Conservation (phyloP, 2,113 vertebrate species). For the Prunella himalayana region DNA sequence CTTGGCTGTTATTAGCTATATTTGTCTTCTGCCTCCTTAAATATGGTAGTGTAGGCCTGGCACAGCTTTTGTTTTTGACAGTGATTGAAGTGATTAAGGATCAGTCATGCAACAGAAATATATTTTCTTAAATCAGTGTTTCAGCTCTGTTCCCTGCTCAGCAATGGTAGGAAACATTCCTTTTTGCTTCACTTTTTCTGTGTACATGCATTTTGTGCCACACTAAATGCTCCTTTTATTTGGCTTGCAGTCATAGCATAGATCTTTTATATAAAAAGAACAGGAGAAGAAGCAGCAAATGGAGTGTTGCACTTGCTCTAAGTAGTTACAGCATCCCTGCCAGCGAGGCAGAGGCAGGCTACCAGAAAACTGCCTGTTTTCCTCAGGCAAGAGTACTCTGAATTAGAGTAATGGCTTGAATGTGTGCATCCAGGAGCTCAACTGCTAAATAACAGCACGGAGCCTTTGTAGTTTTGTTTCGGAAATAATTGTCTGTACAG, state of each 20-base stretch:
- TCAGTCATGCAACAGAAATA: not conserved
- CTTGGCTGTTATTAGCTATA: not conserved
- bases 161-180: not conserved
- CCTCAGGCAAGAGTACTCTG: not conserved
- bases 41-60: not conserved
- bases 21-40: not conserved
- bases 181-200: not conserved
- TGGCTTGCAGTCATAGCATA: not conserved
- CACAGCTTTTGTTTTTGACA: not conserved
- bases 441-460: not conserved
- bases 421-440: not conserved
- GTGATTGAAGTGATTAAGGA: not conserved
- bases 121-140: not conserved
- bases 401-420: not conserved
- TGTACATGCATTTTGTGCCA: not conserved
- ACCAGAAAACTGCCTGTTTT: constrained; percentile 10
- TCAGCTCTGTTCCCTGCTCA: not conserved
- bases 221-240: not conserved
- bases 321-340: not conserved
- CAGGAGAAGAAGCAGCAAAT: not conserved
- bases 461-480: not conserved
- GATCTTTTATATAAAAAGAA: not conserved
- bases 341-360: not conserved
- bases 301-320: not conserved
- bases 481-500: not conserved